A percentile compares a stretch with the other conserved stretches of the same genome.
phyloP scores from a whole-genome alignment of 2,797 vertebrate species.

The Megaceryle alcyon region DNA sequence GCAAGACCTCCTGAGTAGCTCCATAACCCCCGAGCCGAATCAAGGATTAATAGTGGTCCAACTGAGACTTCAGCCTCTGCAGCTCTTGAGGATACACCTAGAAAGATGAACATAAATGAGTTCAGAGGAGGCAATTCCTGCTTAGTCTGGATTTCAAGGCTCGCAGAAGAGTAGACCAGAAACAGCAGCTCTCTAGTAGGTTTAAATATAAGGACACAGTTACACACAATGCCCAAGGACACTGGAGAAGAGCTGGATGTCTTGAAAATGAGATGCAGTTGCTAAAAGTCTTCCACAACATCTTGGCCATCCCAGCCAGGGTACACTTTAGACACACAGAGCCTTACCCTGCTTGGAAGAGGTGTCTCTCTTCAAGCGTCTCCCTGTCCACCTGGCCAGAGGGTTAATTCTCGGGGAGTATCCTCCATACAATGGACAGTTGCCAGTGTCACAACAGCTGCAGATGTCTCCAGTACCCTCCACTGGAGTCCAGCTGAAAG shows the following conservation, averaged over 20 bases:
- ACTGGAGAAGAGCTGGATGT: neutral
- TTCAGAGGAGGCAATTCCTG: neutral
- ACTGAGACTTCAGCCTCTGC: conserved; percentile 8
- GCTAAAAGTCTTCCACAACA: neutral
- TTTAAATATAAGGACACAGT: neutral
- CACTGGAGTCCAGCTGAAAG: conserved; percentile 45
- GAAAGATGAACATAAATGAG: neutral
- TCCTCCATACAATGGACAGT: neutral
- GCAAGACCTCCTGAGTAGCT: neutral
- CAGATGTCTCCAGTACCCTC: conserved; percentile 63
- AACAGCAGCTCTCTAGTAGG: neutral
- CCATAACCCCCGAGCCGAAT: neutral
- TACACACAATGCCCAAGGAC: neutral
- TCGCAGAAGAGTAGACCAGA: neutral
- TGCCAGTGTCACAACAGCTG: conserved; percentile 37
- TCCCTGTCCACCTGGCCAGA: neutral
- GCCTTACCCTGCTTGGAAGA: neutral
- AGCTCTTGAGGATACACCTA: neutral
- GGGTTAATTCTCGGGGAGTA: neutral
- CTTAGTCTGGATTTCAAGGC: neutral
- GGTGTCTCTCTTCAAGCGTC: neutral
- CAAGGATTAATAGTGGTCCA: conserved; percentile 33
- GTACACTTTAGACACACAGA: neutral
- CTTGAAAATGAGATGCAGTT: neutral
- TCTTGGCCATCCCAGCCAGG: too few relatives aligned